Evolutionary conservation across 2,113 vertebrate species (phyloP).

Genomic region (Numida meleagris): DNA sequence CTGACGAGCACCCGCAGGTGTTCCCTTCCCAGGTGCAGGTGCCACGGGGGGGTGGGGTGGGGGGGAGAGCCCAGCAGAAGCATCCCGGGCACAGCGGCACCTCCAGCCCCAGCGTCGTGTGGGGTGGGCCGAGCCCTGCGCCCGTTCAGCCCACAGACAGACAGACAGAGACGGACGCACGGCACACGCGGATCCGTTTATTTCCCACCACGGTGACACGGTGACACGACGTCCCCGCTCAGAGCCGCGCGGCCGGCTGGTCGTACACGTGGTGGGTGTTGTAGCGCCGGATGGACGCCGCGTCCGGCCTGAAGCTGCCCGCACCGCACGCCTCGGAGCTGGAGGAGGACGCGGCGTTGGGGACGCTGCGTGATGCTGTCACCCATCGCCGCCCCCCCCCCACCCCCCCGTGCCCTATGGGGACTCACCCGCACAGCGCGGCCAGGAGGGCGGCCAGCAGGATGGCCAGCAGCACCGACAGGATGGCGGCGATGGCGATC

Average conservation of each 20-base stretch:
- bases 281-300: slow-evolving; percentile 19
- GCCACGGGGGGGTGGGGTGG: no score
- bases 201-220: background rate
- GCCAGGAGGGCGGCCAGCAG: slow-evolving; percentile 59
- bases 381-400: background rate
- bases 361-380: fast-evolving
- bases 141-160: background rate
- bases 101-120: background rate
- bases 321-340: slow-evolving; percentile 25
- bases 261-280: slow-evolving; percentile 58
- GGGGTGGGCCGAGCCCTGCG: background rate
- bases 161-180: background rate
- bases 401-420: background rate
- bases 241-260: background rate
- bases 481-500: slow-evolving; percentile 69
- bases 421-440: slow-evolving; percentile 35
- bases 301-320: background rate
- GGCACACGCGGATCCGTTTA: background rate
- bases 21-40: background rate
- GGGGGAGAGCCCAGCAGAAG: no score
- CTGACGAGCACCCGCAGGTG: background rate
- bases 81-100: no score
- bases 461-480: slow-evolving; percentile 69
- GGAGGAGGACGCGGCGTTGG: background rate
- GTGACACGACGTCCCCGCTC: background rate